A percentile compares a stretch with the other conserved stretches of the same genome.
Evolutionary conservation across 1,140 invertebrate genomes (phyloP).

Genomic region (Drosophila murphyi): DNA sequence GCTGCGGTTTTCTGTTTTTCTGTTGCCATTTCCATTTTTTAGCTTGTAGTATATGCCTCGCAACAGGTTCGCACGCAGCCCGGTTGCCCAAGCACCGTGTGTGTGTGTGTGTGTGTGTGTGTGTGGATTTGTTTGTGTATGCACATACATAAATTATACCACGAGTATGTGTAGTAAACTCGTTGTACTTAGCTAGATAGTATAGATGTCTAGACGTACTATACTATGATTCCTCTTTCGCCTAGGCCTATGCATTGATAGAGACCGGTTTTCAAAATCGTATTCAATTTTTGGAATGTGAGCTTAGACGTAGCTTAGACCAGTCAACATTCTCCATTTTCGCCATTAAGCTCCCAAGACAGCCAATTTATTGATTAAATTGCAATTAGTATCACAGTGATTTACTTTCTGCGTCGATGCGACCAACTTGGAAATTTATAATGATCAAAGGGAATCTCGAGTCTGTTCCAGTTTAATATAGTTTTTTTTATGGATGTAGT

Average conservation of each 20-base stretch:
- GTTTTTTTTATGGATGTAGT: no score
- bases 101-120: background rate
- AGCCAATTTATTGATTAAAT: background rate
- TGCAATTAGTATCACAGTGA: background rate
- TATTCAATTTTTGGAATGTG: constrained; percentile 7
- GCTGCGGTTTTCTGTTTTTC: background rate
- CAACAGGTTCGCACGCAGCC: constrained; percentile 50
- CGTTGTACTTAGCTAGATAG: constrained; percentile 8
- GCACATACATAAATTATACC: constrained; percentile 10
- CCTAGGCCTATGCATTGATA: constrained; percentile 8
- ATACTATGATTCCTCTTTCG: constrained; percentile 13
- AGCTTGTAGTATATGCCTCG: constrained; percentile 9
- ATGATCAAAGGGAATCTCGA: no score
- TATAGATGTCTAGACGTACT: constrained; percentile 21
- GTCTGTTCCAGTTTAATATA: no score
- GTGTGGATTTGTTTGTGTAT: background rate
- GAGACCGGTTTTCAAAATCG: constrained; percentile 18
- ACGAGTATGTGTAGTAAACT: background rate
- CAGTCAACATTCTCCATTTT: constrained; percentile 8
- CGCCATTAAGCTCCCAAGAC: background rate
- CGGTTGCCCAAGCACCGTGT: constrained; percentile 26
- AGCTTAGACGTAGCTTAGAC: background rate
- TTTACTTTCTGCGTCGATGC: no score
- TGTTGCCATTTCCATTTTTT: constrained; percentile 25
- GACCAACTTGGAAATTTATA: no score